phyloP scores from a whole-genome alignment of 2,888 invertebrate genomes.

The Alviniconcha strummeri region DNA sequence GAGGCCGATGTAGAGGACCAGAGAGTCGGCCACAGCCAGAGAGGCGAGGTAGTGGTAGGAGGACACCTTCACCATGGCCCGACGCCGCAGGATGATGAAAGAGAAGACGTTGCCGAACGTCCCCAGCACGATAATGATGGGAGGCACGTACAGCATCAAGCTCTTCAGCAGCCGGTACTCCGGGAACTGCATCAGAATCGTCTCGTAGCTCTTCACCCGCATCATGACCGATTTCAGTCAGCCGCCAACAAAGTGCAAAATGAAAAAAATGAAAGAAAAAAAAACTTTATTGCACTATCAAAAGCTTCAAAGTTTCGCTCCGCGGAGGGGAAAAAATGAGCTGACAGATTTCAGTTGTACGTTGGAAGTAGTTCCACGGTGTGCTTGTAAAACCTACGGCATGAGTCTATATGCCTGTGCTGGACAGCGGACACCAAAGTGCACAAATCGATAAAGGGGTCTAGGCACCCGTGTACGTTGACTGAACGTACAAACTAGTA shows the following conservation, averaged over 20 bases:
- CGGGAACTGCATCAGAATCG: constrained; percentile 39
- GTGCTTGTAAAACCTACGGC: no score
- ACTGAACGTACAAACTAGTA: no score
- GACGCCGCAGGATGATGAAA: constrained; percentile 65
- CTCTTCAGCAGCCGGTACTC: constrained; percentile 55
- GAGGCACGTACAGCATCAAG: constrained; percentile 64
- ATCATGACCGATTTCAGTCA: constrained; percentile 18
- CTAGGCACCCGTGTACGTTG: no score
- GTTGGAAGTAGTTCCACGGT: no score
- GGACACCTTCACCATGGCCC: constrained; percentile 67
- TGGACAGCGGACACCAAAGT: no score
- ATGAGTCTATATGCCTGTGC: no score
- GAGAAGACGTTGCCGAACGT: constrained; percentile 69
- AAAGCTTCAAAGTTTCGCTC: background rate
- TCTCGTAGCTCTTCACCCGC: constrained; percentile 34
- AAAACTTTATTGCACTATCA: background rate
- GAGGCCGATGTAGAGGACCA: constrained; percentile 68
- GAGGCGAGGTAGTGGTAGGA: constrained; percentile 70
- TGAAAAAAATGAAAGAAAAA: background rate
- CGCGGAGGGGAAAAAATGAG: background rate
- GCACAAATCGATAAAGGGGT: no score
- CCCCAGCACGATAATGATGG: constrained; percentile 66
- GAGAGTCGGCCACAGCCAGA: constrained; percentile 67
- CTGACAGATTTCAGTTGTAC: no score
- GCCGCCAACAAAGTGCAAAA: background rate